A percentile compares a stretch with the other conserved stretches of the same genome.
These are phyloP conservation scores for Helicoverpa zea DNA, from an alignment of 1,140 invertebrate genomes.

Conservation along the genomic window DNA sequence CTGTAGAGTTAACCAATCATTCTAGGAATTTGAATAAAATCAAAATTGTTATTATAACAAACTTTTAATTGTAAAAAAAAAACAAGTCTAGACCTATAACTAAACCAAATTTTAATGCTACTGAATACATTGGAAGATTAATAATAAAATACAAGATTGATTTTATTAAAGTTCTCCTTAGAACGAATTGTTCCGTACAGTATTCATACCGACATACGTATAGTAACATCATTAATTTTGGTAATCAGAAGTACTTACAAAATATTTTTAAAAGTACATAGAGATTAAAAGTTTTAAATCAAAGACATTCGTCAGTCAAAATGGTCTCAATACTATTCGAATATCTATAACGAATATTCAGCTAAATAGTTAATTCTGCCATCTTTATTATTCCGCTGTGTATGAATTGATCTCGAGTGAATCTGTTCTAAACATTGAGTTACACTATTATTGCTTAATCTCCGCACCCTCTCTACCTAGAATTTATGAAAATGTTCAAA, in stretches of 20 bases:
- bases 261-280: conserved; percentile 5
- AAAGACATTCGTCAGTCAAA: conserved; percentile 14
- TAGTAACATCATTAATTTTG: not conserved
- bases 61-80: not conserved
- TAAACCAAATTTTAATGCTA: conserved; percentile 7
- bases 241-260: conserved; percentile 21
- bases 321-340: conserved; percentile 20
- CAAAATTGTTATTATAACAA: conserved; percentile 5
- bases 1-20: not conserved
- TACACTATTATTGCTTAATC: conserved; percentile 37
- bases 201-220: not conserved
- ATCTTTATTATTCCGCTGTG: conserved; percentile 18
- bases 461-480: conserved; percentile 8
- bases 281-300: conserved; percentile 10
- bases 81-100: not conserved
- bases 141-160: not conserved
- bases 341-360: conserved; percentile 8
- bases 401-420: not conserved
- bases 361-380: not conserved
- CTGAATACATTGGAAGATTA: not conserved
- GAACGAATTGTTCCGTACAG: not conserved
- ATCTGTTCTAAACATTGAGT: not conserved
- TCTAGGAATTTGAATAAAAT: conserved; percentile 4
- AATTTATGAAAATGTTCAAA: not conserved
- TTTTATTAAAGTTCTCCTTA: not conserved